phyloP scores from a whole-genome alignment of 1,140 invertebrate genomes.

The Papilio xuthus region DNA sequence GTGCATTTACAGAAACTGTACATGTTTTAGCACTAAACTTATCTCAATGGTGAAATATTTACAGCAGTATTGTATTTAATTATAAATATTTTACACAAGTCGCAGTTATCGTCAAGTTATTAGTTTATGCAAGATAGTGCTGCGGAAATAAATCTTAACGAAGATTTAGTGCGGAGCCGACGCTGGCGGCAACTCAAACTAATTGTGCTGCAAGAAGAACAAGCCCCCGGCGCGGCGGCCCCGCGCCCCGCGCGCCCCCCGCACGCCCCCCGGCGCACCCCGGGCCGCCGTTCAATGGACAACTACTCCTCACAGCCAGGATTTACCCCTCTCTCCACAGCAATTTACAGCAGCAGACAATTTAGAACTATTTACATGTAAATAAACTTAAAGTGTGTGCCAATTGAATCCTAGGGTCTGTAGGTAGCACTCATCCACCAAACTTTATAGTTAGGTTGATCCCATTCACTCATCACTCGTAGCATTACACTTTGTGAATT shows the following conservation, averaged over 20 bases:
- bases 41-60: constrained; percentile 81
- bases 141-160: constrained; percentile 82
- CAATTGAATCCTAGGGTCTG: constrained; percentile 81
- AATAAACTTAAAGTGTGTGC: constrained; percentile 77
- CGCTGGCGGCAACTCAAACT: constrained; percentile 82
- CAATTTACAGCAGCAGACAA: constrained; percentile 79
- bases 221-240: constrained; percentile 68
- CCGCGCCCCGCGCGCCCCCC: constrained; percentile 37
- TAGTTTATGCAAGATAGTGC: constrained; percentile 82
- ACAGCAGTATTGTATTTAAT: constrained; percentile 78
- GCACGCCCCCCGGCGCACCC: constrained; percentile 46
- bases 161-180: constrained; percentile 78
- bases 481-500: constrained; percentile 55
- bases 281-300: constrained; percentile 75
- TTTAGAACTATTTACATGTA: constrained; percentile 81
- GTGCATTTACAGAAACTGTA: constrained; percentile 82
- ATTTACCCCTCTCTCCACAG: constrained; percentile 76
- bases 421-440: constrained; percentile 82
- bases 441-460: constrained; percentile 78
- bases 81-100: constrained; percentile 79
- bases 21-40: constrained; percentile 83
- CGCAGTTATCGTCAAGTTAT: constrained; percentile 73
- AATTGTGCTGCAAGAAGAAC: constrained; percentile 82
- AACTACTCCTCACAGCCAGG: constrained; percentile 81
- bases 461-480: constrained; percentile 77